Evolutionary conservation across 2,888 invertebrate species (phyloP).

Genomic region (Crossocerus cetratus): DNA sequence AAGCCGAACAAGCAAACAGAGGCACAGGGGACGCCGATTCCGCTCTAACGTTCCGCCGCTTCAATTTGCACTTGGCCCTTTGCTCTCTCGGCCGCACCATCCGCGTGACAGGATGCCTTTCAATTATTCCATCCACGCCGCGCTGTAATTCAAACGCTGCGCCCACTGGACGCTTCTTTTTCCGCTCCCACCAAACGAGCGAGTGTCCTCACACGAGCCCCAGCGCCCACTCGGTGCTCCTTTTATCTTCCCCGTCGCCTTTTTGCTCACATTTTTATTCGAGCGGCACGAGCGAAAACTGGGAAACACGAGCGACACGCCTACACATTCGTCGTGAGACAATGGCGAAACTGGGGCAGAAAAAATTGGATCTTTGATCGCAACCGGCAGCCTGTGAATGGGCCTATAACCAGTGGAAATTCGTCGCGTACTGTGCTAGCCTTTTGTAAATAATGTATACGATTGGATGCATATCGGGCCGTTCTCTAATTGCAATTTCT

Average conservation of each 20-base stretch:
- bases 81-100: conserved; percentile 26
- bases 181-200: conserved; percentile 31
- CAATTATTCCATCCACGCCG: conserved; percentile 66
- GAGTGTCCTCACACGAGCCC: not conserved
- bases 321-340: conserved; percentile 19
- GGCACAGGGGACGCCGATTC: conserved; percentile 33
- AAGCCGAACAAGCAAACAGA: conserved; percentile 49
- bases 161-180: conserved; percentile 32
- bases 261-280: conserved; percentile 12
- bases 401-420: conserved; percentile 57
- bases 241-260: conserved; percentile 18
- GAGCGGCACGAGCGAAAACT: conserved; percentile 38
- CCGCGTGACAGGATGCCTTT: conserved; percentile 62
- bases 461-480: not conserved
- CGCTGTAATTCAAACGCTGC: conserved; percentile 54
- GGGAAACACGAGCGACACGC: conserved; percentile 37
- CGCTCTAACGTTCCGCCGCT: conserved; percentile 52
- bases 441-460: not conserved
- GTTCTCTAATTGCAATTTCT: not conserved
- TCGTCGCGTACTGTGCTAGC: conserved; percentile 48
- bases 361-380: conserved; percentile 55
- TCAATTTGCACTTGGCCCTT: conserved; percentile 68
- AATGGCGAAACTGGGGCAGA: conserved; percentile 37
- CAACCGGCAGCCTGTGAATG: conserved; percentile 43
- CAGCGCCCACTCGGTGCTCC: not conserved